A percentile compares a stretch with the other conserved stretches of the same genome.
Conservation (phyloP, 2,888 invertebrate genomes). For the Leptinotarsa peninsularis region DNA sequence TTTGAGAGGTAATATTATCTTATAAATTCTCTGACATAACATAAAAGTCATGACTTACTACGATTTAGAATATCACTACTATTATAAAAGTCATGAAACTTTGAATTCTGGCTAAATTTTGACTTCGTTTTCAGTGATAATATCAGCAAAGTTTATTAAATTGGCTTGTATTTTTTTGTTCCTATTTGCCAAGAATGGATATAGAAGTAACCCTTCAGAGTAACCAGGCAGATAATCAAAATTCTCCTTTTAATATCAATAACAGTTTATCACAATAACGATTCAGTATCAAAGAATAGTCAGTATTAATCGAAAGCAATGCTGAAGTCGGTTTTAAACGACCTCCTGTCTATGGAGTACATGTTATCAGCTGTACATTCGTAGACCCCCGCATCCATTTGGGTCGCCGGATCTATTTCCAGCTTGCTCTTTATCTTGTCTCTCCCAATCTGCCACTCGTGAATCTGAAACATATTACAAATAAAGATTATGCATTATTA, state of each 20-base stretch:
- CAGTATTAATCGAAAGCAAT: conserved; percentile 83
- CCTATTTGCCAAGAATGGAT: too few species aligned
- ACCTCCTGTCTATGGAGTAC: conserved; percentile 90
- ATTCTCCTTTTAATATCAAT: conserved; percentile 6
- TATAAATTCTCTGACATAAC: too few species aligned
- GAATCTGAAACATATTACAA: conserved; percentile 72
- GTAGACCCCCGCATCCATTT: conserved; percentile 96
- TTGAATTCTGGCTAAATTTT: too few species aligned
- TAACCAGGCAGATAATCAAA: not conserved
- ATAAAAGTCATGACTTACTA: too few species aligned
- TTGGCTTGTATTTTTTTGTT: too few species aligned
- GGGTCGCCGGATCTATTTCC: conserved; percentile 94
- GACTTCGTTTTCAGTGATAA: too few species aligned
- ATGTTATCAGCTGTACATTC: conserved; percentile 95
- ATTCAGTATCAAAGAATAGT: not conserved
- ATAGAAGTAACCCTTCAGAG: too few species aligned
- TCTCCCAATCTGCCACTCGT: conserved; percentile 87
- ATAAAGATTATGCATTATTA: not conserved
- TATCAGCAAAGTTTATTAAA: too few species aligned
- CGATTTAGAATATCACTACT: too few species aligned
- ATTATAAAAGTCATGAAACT: too few species aligned
- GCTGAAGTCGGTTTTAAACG: conserved; percentile 93
- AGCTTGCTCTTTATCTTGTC: conserved; percentile 91
- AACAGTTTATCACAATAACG: conserved; percentile 23
- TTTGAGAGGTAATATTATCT: too few species aligned